Base-by-base conservation (phyloP, 2,888 invertebrate species). In the Pristionchus exspectatus region DNA sequence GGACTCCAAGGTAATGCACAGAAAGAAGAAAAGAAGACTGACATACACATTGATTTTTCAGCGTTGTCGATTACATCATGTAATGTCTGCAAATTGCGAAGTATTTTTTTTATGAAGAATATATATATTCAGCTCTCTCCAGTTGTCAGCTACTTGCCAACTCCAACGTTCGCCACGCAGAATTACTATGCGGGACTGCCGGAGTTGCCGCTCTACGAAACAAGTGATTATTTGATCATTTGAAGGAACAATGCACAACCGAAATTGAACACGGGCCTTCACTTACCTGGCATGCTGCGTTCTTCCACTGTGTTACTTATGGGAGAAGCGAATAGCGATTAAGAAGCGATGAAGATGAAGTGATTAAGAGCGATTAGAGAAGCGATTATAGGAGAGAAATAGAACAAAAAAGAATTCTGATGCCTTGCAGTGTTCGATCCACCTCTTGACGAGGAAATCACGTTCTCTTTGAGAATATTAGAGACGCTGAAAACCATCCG, bases 131-230 rank as follows among this genome's bases (percentile, higher is more conserved):
- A 84, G 56, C 4, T 84, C 18, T 24, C 30, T 10, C 72, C 72
- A 3, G 72, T 72, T 3, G 33, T 33, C 72, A 72, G 72, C 7
- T 72, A 33, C 33, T 16, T 33, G 18, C 30, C 72, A 3, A 72
- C 72, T 12, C 72, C 38, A n/a, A 24, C n/a, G 21, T 44, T 30
- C 77, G 10, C 24, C 10, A n/a, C 50, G 18, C 33, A 84, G 18
- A 9, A 1, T 0, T 30, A 44, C 21, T 50, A 84, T 27, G 54
- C 56, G 2, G 84, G 84, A 54, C 27, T 56, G n/a, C 84, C 84
- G 3, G 44, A 84, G 24, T 21, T 84, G 27, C 84, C 84, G 21
- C 54, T 84, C 18, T 84, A 84, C 30, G 84, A 84, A 16, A 84
- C 50, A 0, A 7, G 84, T 84, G n/a, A n/a, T n/a, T n/a, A n/a